These are phyloP conservation scores for Botia almorhae DNA, from an alignment of 2,797 vertebrate species.

Conservation along the genomic window DNA sequence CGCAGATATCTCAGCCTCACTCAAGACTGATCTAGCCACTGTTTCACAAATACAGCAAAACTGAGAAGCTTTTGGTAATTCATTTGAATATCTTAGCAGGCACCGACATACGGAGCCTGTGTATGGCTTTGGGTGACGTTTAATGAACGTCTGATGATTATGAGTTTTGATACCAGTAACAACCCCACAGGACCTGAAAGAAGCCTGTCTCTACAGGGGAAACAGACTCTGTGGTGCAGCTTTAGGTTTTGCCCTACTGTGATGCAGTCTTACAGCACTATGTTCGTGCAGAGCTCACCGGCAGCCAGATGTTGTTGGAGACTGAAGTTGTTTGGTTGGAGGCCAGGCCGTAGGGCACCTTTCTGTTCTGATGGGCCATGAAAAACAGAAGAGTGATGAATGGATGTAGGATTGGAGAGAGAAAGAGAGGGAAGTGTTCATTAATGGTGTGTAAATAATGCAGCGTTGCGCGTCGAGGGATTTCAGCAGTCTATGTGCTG, in stretches of 20 bases:
- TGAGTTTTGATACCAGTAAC: slow-evolving; percentile 37
- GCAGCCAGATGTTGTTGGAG: slow-evolving; percentile 30
- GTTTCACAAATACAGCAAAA: not conserved
- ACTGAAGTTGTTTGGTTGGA: slow-evolving; percentile 29
- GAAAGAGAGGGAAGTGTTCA: slow-evolving; percentile 14
- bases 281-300: not conserved
- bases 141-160: slow-evolving; percentile 53
- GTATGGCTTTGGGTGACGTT: slow-evolving; percentile 54
- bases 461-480: slow-evolving; percentile 16
- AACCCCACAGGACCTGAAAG: slow-evolving; percentile 32
- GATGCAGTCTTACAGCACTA: not conserved
- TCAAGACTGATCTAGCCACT: not conserved
- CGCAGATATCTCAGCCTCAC: not conserved
- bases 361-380: slow-evolving; percentile 18
- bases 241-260: slow-evolving; percentile 23
- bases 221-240: slow-evolving; percentile 19
- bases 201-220: slow-evolving; percentile 13
- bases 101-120: slow-evolving; percentile 25
- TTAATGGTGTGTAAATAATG: slow-evolving; percentile 27
- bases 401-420: not conserved
- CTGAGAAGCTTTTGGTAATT: slow-evolving; percentile 3
- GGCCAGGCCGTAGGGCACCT: slow-evolving; percentile 15
- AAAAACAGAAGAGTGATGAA: slow-evolving; percentile 17
- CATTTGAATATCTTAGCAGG: not conserved
- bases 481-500: slow-evolving; percentile 12